phyloP scores from a whole-genome alignment of 2,888 invertebrate genomes.

The Microplitis deprimator region DNA sequence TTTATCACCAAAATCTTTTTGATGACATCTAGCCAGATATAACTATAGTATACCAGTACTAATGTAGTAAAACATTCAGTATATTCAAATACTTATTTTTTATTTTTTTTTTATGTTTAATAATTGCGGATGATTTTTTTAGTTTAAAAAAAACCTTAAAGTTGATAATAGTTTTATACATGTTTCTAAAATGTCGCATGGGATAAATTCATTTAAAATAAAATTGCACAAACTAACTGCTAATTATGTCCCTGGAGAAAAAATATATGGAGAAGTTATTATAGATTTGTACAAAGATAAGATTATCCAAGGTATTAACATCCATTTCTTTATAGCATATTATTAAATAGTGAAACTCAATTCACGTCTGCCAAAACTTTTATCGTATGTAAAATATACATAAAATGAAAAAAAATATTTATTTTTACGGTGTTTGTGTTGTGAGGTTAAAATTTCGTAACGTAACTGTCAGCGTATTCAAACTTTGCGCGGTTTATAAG shows the following conservation, averaged over 20 bases:
- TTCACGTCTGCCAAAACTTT: background rate
- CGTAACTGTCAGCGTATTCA: background rate
- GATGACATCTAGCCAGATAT: background rate
- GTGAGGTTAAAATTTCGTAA: background rate
- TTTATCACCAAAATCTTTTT: background rate
- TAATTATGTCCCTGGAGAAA: slow-evolving; percentile 76
- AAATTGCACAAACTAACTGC: slow-evolving; percentile 80
- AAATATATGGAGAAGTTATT: slow-evolving; percentile 75
- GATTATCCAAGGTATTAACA: slow-evolving; percentile 76
- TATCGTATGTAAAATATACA: background rate
- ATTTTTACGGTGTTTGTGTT: background rate
- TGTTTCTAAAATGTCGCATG: background rate
- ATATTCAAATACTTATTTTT: background rate
- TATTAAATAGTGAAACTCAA: background rate
- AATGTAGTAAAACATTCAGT: background rate
- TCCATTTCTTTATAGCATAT: background rate
- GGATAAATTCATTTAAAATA: slow-evolving; percentile 73
- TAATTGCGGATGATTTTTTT: background rate
- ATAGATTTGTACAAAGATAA: slow-evolving; percentile 75
- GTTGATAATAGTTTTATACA: background rate
- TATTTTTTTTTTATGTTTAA: background rate
- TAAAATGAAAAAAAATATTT: background rate
- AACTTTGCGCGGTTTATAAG: background rate
- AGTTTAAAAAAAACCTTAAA: background rate
- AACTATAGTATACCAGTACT: background rate